Evolutionary conservation across 2,113 vertebrate species (phyloP).

Genomic region (Thunnus maccoyii): DNA sequence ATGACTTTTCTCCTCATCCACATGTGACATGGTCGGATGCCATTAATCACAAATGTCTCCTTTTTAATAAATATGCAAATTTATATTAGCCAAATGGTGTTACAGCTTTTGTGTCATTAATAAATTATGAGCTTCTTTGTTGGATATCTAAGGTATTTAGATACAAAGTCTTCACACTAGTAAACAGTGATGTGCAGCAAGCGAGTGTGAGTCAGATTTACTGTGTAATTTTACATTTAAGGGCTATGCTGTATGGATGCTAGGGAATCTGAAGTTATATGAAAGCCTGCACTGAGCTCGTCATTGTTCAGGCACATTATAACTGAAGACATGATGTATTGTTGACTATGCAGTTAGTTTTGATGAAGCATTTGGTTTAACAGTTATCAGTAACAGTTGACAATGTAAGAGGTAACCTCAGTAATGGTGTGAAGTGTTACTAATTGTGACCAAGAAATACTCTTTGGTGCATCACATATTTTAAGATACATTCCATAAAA

Average conservation of each 20-base stretch:
- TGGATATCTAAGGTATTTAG: constrained; percentile 63
- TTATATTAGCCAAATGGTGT: constrained; percentile 84
- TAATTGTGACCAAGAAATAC: neutral
- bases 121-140: constrained; percentile 83
- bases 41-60: constrained; percentile 87
- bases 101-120: constrained; percentile 84
- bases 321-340: neutral
- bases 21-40: constrained; percentile 79
- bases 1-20: constrained; percentile 63
- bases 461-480: neutral
- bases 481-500: no score
- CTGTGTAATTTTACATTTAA: neutral
- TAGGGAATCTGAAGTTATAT: neutral
- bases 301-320: neutral
- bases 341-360: neutral
- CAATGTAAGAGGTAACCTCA: neutral
- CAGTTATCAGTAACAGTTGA: neutral
- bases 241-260: neutral
- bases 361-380: neutral
- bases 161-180: constrained; percentile 62
- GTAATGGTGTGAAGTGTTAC: neutral
- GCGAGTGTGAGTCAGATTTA: neutral
- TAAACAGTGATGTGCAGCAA: constrained; percentile 31
- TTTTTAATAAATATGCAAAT: constrained; percentile 90
- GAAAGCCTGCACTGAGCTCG: constrained; percentile 2